Base-by-base conservation (phyloP, 2,797 vertebrate species). In the Paramormyrops hopkinsi region DNA sequence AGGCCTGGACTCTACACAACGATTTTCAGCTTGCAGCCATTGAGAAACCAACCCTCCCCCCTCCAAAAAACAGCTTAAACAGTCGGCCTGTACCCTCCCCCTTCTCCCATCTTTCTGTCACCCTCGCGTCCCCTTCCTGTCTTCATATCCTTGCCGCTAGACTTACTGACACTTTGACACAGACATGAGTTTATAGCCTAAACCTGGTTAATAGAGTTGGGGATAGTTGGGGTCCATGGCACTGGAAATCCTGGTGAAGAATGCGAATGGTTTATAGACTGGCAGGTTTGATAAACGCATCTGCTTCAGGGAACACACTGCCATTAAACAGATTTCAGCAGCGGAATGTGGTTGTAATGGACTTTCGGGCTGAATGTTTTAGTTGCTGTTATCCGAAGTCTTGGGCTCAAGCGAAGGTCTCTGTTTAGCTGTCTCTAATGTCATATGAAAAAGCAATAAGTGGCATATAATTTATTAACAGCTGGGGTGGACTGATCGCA, bases 371-470 rank as follows among this genome's bases (percentile, higher is more conserved):
- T 14, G 12, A 37, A 41, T 37, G 69, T 41, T 73, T 73, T 29
- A 41, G 33, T 76, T 76, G 69, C 69, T 41, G 33, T 76, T 76
- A 19, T 19, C 69, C 17, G 14, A 41, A 1, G 33, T 17, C 29
- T 76, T 41, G 33, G 33, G 37, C 69, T 37, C 33, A 76, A 37
- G 69, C 33, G 17, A 41, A 37, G 14, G 69, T 76, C 33, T 76
- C 33, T 37, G 69, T 76, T 76, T 76, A 76, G 69, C 69, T 3
- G 69, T 76, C 69, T 41, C 33, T 37, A 7, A 33, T 7, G 33
- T 76, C 69, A 76, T 76, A 76, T 76, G 69, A 76, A 41, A 76
- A 76, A 19, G 69, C 69, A 76, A 41, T 76, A 76, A 76, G 69
- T 76, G 69, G 69, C 69, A 41, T 76, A 41, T 76, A 76, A 76